Evolutionary conservation across 2,797 vertebrate species (phyloP), one percentile per base, ranked within the genome.

Genomic region (Diplodus puntazzo): DNA sequence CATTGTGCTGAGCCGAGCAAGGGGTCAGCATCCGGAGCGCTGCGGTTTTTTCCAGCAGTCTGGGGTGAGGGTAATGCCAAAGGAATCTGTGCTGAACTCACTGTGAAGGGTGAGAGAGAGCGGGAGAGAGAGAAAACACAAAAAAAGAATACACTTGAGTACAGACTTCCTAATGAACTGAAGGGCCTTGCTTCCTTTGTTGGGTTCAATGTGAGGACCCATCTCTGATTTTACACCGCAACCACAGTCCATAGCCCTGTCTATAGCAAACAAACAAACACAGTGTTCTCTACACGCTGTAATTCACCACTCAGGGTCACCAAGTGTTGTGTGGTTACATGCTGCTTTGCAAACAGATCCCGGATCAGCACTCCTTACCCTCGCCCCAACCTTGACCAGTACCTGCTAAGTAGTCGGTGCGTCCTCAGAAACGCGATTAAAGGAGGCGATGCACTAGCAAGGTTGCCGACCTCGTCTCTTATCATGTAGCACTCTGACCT

Each of bases 401-500:
- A 83, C 88, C 88, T 94, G 89, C 90, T 92, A 89, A 93, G 91
- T 89, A 94, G 90, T 90, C 81, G 49, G 82, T 81, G 83, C 81
- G 67, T 88, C 87, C 89, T 93, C 80, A 84, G 87, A 94, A 91
- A 92, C 91, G 88, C 83, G 88, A 92, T 94, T 93, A 92, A 88
- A 89, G 83, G 82, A 89, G 84, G 77, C 49, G 55, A 87, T 74
- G 88, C 87, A 86, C 85, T 88, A 71, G 78, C 54, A n/a, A 87
- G 92, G 90, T 92, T 77, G 10, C 48, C 21, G 86, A 94, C 93
- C 94, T 93, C 86, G 84, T 88, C 89, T 94, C 90, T 94, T 93
- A 94, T 93, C 94, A 76, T 92, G 95, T 92, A 89, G 89, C 90
- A 73, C 90, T 87, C 90, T 92, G 92, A 94, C 94, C 94, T 79